These are phyloP conservation scores for Loripinus fragilis DNA, from an alignment of 2,888 invertebrate species.

Conservation along the genomic window DNA sequence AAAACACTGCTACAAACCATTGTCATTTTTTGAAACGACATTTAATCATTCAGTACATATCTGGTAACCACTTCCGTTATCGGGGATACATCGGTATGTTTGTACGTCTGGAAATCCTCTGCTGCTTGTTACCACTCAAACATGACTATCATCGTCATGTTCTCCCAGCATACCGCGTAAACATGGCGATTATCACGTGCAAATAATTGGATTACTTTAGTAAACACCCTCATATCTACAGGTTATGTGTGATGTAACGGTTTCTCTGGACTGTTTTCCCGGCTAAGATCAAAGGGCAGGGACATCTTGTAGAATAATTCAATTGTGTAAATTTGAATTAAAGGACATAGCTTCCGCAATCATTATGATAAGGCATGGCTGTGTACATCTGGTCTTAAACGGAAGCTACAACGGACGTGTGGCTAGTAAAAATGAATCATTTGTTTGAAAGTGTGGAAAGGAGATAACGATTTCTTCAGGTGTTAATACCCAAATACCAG, in stretches of 20 bases:
- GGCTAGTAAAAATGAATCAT: too few species aligned
- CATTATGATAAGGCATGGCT: conserved; percentile 41
- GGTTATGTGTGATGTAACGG: conserved; percentile 40
- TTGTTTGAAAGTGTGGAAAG: too few species aligned
- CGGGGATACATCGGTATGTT: conserved; percentile 5
- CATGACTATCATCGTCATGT: conserved; percentile 27
- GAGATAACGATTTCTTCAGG: too few species aligned
- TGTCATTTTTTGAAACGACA: too few species aligned
- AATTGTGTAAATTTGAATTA: conserved; percentile 31
- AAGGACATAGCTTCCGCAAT: conserved; percentile 23
- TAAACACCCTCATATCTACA: conserved; percentile 31
- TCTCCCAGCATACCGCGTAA: conserved; percentile 36
- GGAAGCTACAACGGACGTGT: too few species aligned
- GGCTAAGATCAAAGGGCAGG: conserved; percentile 31
- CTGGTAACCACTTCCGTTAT: neutral
- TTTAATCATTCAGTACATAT: neutral
- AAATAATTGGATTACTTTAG: conserved; percentile 43
- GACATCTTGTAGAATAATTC: conserved; percentile 23
- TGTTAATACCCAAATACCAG: too few species aligned
- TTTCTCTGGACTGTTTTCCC: neutral
- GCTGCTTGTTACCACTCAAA: neutral
- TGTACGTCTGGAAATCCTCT: neutral
- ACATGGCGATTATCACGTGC: conserved; percentile 44
- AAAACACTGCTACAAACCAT: too few species aligned
- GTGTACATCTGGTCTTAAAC: neutral